Evolutionary conservation across 2,888 invertebrate genomes (phyloP), one percentile per base, ranked within the genome.

Genomic region (Mantis religiosa): DNA sequence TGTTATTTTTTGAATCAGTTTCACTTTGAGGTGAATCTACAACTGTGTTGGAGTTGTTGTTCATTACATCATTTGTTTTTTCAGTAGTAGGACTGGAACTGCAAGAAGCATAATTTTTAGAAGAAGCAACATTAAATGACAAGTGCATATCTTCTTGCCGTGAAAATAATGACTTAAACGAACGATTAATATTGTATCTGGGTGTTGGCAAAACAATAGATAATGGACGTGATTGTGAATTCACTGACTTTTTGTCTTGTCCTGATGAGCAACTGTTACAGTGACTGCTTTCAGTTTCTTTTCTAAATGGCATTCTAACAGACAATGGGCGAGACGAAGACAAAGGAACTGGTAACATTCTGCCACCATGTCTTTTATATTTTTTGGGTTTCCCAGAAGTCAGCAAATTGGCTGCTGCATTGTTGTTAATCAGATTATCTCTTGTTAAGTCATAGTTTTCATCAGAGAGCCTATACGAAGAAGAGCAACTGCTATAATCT

Each of bases 291-390:
- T 15, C 28, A 34, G 34, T 87, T 82, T 20, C n/a, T 14, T 34
- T 34, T 82, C n/a, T 82, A 47, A 82, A 87, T 82, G 87, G 87
- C n/a, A 87, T 34, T 27, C 82, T 87, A 12, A 87, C 30, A 25
- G 87, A 87, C n/a, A 87, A 87, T 30, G 87, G 87, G 82, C 87
- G 87, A 28, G 82, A n/a, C 15, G 87, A 87, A 82, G 87, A 87
- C 30, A 82, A 87, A 87, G 87, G 87, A 82, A 87, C 27, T 87
- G 87, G 87, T 87, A 87, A 87, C 15, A 87, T 87, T 82, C 87
- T 87, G 30, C 87, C 82, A 82, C 87, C 81, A 14, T 82, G 81
- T 87, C 87, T 87, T 82, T 87, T 87, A 82, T 34, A 82, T 71
- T 71, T 71, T 20, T 71, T 71, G 25, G 54, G 25, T 71, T 71